Evolutionary conservation across 2,797 vertebrate species (phyloP).

Genomic region (Linurgus olivaceus): DNA sequence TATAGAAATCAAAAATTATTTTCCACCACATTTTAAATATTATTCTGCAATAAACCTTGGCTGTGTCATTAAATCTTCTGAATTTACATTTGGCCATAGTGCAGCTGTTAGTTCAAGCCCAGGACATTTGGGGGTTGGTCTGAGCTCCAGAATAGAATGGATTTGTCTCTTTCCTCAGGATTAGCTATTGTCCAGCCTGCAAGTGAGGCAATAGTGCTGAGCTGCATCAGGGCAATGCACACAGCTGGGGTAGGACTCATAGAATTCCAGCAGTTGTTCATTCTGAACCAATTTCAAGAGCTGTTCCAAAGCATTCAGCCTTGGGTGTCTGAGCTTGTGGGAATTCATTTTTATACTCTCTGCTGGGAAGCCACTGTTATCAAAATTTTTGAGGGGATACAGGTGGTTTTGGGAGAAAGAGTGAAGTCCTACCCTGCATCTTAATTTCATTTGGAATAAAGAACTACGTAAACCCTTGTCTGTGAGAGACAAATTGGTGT

Average conservation of each 20-base stretch:
- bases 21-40: slow-evolving; percentile 16
- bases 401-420: neutral
- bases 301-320: neutral
- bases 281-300: neutral
- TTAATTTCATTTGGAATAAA: neutral
- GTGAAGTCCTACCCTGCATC: neutral
- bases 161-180: neutral
- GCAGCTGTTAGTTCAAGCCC: neutral
- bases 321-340: neutral
- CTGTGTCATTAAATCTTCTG: slow-evolving; percentile 2
- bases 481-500: neutral
- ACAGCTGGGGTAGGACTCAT: neutral
- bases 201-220: neutral
- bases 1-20: neutral
- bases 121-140: neutral
- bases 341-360: neutral
- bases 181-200: neutral
- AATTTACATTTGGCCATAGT: neutral
- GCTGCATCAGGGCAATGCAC: neutral
- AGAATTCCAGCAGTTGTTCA: neutral
- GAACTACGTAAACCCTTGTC: neutral
- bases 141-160: neutral
- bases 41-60: slow-evolving; percentile 32
- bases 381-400: neutral
- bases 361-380: neutral